phyloP scores from a whole-genome alignment of 2,113 vertebrate genomes.

The Melanotaenia duboulayi region DNA sequence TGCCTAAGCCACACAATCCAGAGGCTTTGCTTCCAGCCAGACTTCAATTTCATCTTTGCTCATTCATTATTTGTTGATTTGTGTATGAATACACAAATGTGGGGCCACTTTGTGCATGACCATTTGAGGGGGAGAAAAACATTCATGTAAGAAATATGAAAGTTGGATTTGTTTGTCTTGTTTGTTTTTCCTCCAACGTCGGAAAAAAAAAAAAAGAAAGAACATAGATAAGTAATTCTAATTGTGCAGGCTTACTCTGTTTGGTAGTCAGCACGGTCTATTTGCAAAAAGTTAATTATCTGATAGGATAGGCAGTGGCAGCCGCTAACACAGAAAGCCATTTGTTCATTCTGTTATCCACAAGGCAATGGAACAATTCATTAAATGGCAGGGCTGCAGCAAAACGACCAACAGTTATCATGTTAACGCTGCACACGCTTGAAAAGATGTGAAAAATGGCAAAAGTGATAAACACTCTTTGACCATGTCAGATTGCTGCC shows the following conservation, averaged over 20 bases:
- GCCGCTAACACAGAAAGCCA: slow-evolving; percentile 82
- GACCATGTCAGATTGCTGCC: slow-evolving; percentile 58
- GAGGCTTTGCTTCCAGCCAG: slow-evolving; percentile 45
- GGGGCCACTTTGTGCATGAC: slow-evolving; percentile 39
- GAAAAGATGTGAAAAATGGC: slow-evolving; percentile 68
- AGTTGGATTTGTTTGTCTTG: slow-evolving; percentile 73
- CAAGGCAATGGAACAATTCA: slow-evolving; percentile 78
- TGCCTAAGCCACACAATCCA: slow-evolving; percentile 36
- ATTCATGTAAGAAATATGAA: slow-evolving; percentile 58
- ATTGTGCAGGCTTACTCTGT: slow-evolving; percentile 76
- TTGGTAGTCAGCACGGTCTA: slow-evolving; percentile 77
- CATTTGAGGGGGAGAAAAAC: slow-evolving; percentile 33
- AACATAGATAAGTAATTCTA: slow-evolving; percentile 80
- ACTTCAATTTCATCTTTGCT: slow-evolving; percentile 52
- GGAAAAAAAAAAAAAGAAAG: slow-evolving; percentile 41
- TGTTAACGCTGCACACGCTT: slow-evolving; percentile 62
- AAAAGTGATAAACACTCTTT: slow-evolving; percentile 63
- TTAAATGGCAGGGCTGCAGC: slow-evolving; percentile 80
- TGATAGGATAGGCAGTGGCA: slow-evolving; percentile 85
- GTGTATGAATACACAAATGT: slow-evolving; percentile 46
- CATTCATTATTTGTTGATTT: slow-evolving; percentile 61
- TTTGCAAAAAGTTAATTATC: slow-evolving; percentile 90
- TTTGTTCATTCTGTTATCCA: slow-evolving; percentile 84
- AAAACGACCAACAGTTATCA: slow-evolving; percentile 80
- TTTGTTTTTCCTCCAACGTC: slow-evolving; percentile 69